Evolutionary conservation across 2,113 vertebrate species (phyloP), one percentile per base, ranked within the genome.

Genomic region (Catagonus wagneri): DNA sequence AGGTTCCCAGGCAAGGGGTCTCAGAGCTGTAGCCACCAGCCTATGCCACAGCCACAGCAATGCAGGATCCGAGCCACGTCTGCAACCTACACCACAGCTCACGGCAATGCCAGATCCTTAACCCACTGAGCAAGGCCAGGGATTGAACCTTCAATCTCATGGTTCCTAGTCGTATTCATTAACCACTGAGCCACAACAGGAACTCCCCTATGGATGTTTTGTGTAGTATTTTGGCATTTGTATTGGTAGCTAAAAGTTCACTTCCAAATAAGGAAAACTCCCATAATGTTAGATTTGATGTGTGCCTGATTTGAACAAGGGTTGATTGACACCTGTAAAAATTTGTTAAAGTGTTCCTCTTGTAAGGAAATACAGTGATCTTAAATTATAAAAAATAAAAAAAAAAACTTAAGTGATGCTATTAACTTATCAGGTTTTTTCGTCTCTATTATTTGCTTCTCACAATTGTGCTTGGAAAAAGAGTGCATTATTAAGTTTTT

Each of bases 171-270:
- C n/a, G n/a, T n/a, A n/a, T n/a, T n/a, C n/a, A n/a, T n/a, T n/a
- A n/a, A n/a, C n/a, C n/a, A n/a, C n/a, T n/a, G n/a, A n/a, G n/a
- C n/a, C n/a, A n/a, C n/a, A n/a, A n/a, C n/a, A n/a, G n/a, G n/a
- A n/a, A n/a, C n/a, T n/a, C n/a, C n/a, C n/a, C n/a, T n/a, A n/a
- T n/a, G n/a, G n/a, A 94, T 98, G 98, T 98, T 98, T 98, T 98
- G 95, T 99, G 98, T 98, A 98, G 97, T 98, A 98, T 95, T 19
- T 98, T 98, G 94, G 83, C 98, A 98, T 98, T 98, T 98, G 98
- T 98, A 98, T 97, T 98, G 95, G 98, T 98, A 98, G 98, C 98
- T 98, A 84, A 92, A 97, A 93, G 89, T 98, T 98, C 84, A 97
- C 96, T 98, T 98, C 98, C 98, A 90, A 98, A 98, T 97, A 44